Evolutionary conservation across 2,888 invertebrate genomes (phyloP).

Genomic region (Sarcophaga subvicina): DNA sequence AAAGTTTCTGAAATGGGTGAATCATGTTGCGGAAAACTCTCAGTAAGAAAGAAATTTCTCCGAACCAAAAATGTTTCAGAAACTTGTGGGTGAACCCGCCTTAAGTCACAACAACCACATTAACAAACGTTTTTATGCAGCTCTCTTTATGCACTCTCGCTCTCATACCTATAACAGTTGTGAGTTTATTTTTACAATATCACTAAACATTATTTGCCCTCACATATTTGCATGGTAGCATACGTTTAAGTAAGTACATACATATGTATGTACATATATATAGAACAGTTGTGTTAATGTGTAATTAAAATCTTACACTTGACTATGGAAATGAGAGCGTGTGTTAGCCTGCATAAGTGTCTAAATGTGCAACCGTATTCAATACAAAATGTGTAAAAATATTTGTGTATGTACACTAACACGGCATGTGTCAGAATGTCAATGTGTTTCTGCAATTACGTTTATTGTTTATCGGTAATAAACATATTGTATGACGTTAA

Average conservation of each 20-base stretch:
- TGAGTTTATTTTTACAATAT: too few species aligned
- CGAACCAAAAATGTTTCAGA: too few species aligned
- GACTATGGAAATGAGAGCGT: background rate
- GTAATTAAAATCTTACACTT: conserved; percentile 12
- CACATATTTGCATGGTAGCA: too few species aligned
- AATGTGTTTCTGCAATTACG: background rate
- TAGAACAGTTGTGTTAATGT: background rate
- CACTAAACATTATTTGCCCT: too few species aligned
- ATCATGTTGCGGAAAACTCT: too few species aligned
- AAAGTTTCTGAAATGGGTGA: too few species aligned
- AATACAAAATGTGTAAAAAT: background rate
- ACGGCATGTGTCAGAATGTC: background rate
- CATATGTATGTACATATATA: background rate
- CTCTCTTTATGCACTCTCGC: too few species aligned
- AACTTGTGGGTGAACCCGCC: too few species aligned
- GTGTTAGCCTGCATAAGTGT: background rate
- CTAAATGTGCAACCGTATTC: background rate
- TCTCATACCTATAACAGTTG: too few species aligned
- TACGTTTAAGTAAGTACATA: background rate
- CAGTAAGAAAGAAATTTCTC: too few species aligned
- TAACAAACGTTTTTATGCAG: too few species aligned
- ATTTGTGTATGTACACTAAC: background rate
- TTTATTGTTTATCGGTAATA: background rate
- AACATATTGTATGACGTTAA: background rate
- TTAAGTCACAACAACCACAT: too few species aligned